Base-by-base conservation (phyloP, 2,797 vertebrate species). In the Sphenopsis melanotis region DNA sequence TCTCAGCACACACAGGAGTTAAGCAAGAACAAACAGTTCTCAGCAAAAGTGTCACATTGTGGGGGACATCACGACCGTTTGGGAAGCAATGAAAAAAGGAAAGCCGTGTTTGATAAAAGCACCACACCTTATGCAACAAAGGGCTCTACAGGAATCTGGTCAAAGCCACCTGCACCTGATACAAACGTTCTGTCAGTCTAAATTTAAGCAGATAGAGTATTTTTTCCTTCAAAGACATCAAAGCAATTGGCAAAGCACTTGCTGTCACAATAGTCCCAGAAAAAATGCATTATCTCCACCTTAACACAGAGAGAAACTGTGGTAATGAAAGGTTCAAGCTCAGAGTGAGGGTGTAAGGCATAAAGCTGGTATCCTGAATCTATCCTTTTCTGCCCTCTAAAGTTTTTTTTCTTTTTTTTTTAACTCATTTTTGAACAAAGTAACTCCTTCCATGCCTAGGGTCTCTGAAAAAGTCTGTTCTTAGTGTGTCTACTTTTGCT, bases 11-110 rank as follows among this genome's bases (percentile, higher is more conserved):
- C 76, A 78, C 37, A 75, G 50, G 75, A 96, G 59, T 94, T 89
- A 91, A 32, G 68, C 88, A 95, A 94, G 69, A 84, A 89, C 88
- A 95, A 96, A 95, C 71, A 94, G 64, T 89, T 92, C 57, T 90
- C 30, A 41, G 71, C 21, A 30, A 9, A 91, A 96, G 69, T n/a
- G 37, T 85, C 92, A 92, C 27, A 77, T 91, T 29, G 59, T 69
- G 52, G 70, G 71, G 42, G 86, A 89, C 52, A 85, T 76, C 56
- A 39, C 1, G 2, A 68, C 53, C 14, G 2, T 85, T 79, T 64
- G 23, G 61, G 53, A 90, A 29, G 65, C 82, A 80, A 41, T 49
- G 52, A 89, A 80, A 87, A 80, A 85, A 76, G 22, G 23, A 87
- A 81, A 89, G 14, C 37, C 10, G 4, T 29, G 49, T 91, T 93